These are phyloP conservation scores for Sus cebifrons DNA, from an alignment of 2,797 vertebrate species.

Conservation along the genomic window DNA sequence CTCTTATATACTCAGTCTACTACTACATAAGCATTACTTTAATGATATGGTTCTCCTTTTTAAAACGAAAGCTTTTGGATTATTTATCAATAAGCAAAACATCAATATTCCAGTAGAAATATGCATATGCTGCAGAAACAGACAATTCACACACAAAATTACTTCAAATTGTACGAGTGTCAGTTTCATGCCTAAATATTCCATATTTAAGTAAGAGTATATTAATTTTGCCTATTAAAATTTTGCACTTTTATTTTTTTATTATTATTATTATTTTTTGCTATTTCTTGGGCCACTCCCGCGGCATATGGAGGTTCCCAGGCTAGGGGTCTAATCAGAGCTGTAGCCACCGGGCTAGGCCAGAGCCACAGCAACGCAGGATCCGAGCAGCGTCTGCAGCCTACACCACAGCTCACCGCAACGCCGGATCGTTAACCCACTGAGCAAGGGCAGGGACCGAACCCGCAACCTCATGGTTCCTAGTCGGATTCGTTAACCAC, in stretches of 20 bases:
- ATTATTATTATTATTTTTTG: no score
- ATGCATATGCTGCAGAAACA: neutral
- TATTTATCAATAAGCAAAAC: neutral
- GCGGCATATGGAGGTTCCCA: no score
- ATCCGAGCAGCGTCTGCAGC: no score
- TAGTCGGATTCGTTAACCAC: no score
- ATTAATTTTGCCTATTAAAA: neutral
- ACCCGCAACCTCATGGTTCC: no score
- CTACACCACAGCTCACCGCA: no score
- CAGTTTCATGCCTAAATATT: constrained; percentile 2
- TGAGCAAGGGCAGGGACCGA: no score
- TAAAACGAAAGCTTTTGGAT: neutral
- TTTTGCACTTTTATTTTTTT: neutral
- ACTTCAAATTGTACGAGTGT: neutral
- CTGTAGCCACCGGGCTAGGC: no score
- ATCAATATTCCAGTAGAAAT: neutral
- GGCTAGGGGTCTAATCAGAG: no score
- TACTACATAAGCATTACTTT: neutral
- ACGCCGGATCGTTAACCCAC: no score
- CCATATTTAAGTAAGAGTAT: neutral
- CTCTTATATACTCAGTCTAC: neutral
- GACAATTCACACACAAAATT: neutral
- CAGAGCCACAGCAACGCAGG: no score
- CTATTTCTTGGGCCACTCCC: no score
- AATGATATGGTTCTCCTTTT: neutral